Percentiles rank a stretch among this genome's conserved stretches.
These are phyloP conservation scores for Amblyornis subalaris DNA, from an alignment of 2,113 vertebrate species.

Conservation along the genomic window DNA sequence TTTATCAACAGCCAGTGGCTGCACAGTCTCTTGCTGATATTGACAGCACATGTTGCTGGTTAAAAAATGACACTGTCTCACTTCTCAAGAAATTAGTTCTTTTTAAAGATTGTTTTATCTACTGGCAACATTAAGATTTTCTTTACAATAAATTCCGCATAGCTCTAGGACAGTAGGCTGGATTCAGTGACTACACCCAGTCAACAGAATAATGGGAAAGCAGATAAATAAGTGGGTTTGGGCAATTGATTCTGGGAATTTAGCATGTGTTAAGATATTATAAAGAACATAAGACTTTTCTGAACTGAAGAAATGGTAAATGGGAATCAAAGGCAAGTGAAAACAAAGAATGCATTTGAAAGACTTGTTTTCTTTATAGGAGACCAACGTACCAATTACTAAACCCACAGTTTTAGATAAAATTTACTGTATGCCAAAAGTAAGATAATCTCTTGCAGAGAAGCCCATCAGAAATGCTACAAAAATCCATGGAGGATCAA, in stretches of 20 bases:
- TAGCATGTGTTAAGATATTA: not conserved
- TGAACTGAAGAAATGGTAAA: not conserved
- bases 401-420: not conserved
- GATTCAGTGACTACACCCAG: not conserved
- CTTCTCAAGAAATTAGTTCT: not conserved
- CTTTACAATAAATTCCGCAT: not conserved
- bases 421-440: not conserved
- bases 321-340: not conserved
- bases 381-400: not conserved
- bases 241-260: not conserved
- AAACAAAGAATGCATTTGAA: not conserved
- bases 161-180: not conserved
- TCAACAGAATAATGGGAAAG: not conserved
- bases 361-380: not conserved
- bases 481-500: not conserved
- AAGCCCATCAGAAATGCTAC: not conserved
- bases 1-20: slow-evolving; percentile 53
- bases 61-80: not conserved
- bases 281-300: not conserved
- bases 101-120: not conserved
- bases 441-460: not conserved
- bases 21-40: not conserved
- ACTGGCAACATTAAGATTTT: not conserved
- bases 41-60: not conserved
- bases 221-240: not conserved